These are phyloP conservation scores for Pinna nobilis DNA, from an alignment of 1,140 invertebrate genomes.

Conservation along the genomic window DNA sequence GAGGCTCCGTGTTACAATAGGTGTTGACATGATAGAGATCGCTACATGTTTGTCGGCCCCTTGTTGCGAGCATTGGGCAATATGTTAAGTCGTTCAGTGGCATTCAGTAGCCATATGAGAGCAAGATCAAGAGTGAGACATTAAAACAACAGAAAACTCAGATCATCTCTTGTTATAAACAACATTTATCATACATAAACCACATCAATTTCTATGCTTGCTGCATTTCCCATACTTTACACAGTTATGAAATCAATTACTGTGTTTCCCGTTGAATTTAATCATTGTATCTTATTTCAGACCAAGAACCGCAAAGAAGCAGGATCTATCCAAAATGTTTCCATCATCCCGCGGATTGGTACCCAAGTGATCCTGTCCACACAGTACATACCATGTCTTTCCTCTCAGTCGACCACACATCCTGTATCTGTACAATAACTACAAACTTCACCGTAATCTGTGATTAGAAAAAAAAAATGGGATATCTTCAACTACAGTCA, in stretches of 20 bases:
- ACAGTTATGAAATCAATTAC: no score
- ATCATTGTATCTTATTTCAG: conserved; percentile 45
- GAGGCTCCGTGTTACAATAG: no score
- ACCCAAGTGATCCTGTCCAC: conserved; percentile 80
- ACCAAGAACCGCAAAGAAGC: conserved; percentile 54
- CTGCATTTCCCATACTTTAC: neutral
- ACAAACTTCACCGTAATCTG: no score
- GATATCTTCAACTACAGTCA: no score
- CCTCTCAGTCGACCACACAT: neutral
- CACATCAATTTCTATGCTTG: neutral
- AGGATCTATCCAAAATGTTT: conserved; percentile 72
- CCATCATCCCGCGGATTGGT: conserved; percentile 79
- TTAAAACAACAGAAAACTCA: neutral
- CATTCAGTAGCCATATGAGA: no score
- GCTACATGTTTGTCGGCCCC: no score
- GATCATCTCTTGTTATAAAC: neutral
- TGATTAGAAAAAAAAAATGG: no score
- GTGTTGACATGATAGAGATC: no score
- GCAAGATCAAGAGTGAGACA: neutral
- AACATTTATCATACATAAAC: neutral
- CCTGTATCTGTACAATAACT: no score
- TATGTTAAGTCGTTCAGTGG: no score
- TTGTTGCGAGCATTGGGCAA: no score
- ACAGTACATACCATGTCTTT: neutral
- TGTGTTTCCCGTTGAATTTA: conserved; percentile 47